Percentiles rank a stretch among this genome's conserved stretches.
phyloP scores from a whole-genome alignment of 2,888 invertebrate species.

The Eristalis arbustorum region DNA sequence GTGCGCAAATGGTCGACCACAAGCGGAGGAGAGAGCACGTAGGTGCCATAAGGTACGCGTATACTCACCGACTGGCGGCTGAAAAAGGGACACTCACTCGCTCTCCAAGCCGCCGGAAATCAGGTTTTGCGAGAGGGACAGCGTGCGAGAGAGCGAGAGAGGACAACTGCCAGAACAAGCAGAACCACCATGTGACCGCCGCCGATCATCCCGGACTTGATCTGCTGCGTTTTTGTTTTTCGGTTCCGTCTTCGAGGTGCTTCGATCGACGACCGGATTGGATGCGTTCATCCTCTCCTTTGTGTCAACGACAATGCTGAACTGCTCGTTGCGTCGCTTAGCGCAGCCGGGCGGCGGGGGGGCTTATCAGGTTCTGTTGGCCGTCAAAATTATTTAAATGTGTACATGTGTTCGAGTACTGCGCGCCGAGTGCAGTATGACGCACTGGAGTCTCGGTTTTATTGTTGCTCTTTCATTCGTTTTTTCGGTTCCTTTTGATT shows the following conservation, averaged over 20 bases:
- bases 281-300: conserved; percentile 49
- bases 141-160: background rate
- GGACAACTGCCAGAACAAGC: conserved; percentile 45
- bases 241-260: conserved; percentile 35
- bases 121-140: conserved; percentile 44
- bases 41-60: conserved; percentile 66
- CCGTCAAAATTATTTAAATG: conserved; percentile 69
- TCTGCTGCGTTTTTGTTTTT: conserved; percentile 49
- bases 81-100: conserved; percentile 15
- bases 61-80: conserved; percentile 29
- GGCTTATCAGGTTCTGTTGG: conserved; percentile 66
- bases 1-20: conserved; percentile 47
- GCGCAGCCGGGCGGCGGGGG: background rate
- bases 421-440: conserved; percentile 26
- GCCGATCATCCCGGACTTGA: conserved; percentile 59
- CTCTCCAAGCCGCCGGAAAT: conserved; percentile 27
- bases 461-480: background rate
- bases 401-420: conserved; percentile 29
- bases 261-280: conserved; percentile 39
- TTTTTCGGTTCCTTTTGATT: background rate
- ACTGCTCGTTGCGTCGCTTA: background rate
- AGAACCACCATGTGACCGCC: conserved; percentile 68
- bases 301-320: conserved; percentile 50
- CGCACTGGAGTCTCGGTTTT: background rate
- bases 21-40: conserved; percentile 45